Conservation (phyloP, 2,888 invertebrate genomes). For the Nemapogon koenigi region DNA sequence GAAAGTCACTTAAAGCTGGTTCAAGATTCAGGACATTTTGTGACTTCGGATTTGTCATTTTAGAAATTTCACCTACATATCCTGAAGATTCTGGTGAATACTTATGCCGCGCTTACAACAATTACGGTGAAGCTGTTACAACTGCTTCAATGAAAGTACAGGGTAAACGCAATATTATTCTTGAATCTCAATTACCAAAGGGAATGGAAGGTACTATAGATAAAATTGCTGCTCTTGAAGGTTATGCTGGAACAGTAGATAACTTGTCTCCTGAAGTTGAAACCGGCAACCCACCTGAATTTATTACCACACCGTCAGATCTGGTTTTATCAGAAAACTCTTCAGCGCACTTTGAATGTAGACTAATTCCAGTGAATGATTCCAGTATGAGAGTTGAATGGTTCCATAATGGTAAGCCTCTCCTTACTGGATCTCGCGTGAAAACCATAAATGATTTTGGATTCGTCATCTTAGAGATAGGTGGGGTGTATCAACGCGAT, state of each 20-base stretch:
- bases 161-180: conserved; percentile 89
- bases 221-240: conserved; percentile 91
- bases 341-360: conserved; percentile 91
- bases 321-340: conserved; percentile 85
- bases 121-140: conserved; percentile 91
- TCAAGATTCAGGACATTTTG: conserved; percentile 96
- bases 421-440: conserved; percentile 89
- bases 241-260: conserved; percentile 74
- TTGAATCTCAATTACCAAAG: conserved; percentile 90
- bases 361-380: conserved; percentile 87
- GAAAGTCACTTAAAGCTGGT: conserved; percentile 85
- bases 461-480: conserved; percentile 94
- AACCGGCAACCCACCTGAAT: conserved; percentile 87
- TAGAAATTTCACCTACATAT: conserved; percentile 97
- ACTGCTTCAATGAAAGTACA: conserved; percentile 88
- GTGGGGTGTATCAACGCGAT: conserved; percentile 92
- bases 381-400: conserved; percentile 95
- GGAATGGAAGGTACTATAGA: conserved; percentile 95
- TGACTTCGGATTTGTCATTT: conserved; percentile 96
- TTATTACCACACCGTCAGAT: conserved; percentile 86
- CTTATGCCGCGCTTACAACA: conserved; percentile 86
- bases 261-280: conserved; percentile 79
- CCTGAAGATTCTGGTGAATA: conserved; percentile 96
- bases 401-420: conserved; percentile 95
- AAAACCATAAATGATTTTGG: conserved; percentile 98